Percentiles rank a stretch among this genome's conserved stretches.
These are phyloP conservation scores for Jordanella pulchra DNA, from an alignment of 2,797 vertebrate genomes.

Conservation along the genomic window DNA sequence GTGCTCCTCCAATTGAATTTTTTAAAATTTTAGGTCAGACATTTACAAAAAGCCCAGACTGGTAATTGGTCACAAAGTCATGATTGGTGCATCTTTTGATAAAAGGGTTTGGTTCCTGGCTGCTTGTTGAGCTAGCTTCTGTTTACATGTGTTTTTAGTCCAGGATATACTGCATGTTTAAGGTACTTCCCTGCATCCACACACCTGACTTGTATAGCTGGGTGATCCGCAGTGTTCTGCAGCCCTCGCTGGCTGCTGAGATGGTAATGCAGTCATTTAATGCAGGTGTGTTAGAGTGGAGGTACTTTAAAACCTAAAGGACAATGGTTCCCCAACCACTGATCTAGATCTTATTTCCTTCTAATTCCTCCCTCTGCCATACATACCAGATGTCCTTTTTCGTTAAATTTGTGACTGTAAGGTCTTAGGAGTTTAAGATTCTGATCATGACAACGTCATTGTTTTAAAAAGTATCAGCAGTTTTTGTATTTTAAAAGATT, in stretches of 20 bases:
- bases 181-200: too few relatives aligned
- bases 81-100: background rate
- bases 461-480: background rate
- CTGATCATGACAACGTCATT: background rate
- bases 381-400: background rate
- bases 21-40: background rate
- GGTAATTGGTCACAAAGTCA: background rate
- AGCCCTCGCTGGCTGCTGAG: too few relatives aligned
- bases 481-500: background rate
- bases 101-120: background rate
- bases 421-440: background rate
- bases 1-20: too few relatives aligned
- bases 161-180: too few relatives aligned
- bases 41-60: background rate
- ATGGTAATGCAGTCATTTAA: too few relatives aligned
- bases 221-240: too few relatives aligned
- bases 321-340: too few relatives aligned
- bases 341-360: background rate
- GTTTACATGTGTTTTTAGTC: too few relatives aligned
- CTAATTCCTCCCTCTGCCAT: background rate
- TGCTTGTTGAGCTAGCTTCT: background rate
- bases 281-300: too few relatives aligned
- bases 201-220: too few relatives aligned
- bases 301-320: too few relatives aligned
- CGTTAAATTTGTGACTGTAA: background rate